Evolutionary conservation across 2,888 invertebrate genomes (phyloP).

Genomic region (Paralinhomoeus sp.): DNA sequence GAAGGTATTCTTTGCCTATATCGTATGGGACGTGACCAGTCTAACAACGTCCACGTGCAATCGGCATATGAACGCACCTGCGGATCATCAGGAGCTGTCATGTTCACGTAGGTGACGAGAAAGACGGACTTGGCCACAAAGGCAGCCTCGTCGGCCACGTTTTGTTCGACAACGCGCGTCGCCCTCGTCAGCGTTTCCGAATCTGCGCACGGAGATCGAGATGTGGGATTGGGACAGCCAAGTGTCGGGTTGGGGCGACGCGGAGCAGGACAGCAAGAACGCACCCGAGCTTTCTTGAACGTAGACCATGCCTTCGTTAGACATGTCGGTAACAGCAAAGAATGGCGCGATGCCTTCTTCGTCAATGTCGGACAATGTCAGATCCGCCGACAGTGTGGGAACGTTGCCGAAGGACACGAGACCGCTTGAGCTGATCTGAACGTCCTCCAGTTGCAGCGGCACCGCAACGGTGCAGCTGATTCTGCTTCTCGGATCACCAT

Average conservation of each 20-base stretch:
- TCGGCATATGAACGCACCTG: no score
- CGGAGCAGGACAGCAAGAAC: no score
- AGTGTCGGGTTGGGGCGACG: no score
- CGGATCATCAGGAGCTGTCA: no score
- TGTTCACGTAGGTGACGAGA: slow-evolving; percentile 15
- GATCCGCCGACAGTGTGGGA: slow-evolving; percentile 2
- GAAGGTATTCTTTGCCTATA: slow-evolving; percentile 16
- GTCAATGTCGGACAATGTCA: slow-evolving; percentile 13
- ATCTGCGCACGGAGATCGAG: slow-evolving; percentile 5
- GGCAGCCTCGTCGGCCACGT: slow-evolving; percentile 7
- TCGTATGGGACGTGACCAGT: no score
- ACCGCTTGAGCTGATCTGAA: slow-evolving; percentile 19
- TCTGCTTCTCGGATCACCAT: no score
- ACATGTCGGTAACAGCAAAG: slow-evolving; percentile 16
- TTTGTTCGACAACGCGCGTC: slow-evolving; percentile 6
- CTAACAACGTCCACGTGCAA: no score
- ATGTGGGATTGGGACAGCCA: no score
- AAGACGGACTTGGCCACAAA: slow-evolving; percentile 17
- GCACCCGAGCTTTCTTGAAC: slow-evolving; percentile 2
- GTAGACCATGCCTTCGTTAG: slow-evolving; percentile 10
- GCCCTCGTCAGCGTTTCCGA: slow-evolving; percentile 10
- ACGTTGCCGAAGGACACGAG: slow-evolving; percentile 15
- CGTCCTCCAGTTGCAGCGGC: no score
- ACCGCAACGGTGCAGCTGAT: no score
- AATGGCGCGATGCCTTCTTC: slow-evolving; percentile 20